Base-by-base conservation (phyloP, 2,888 invertebrate species). In the Acanthosepion lycidas region DNA sequence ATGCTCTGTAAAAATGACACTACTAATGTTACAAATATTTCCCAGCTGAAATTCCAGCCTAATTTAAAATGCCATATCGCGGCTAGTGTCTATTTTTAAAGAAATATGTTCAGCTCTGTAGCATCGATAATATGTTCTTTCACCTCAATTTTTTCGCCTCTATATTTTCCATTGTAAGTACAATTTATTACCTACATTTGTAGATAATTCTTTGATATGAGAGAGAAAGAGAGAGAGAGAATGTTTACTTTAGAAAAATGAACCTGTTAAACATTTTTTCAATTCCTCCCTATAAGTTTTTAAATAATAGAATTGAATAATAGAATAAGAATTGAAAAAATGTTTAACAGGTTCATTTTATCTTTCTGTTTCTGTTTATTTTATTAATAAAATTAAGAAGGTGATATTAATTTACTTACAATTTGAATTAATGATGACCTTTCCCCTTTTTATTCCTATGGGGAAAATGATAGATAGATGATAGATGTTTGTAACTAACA, bases 1-100 rank as follows among this genome's bases (percentile, higher is more conserved):
- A 6, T 18, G n/a, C 12, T 78, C 78, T n/a, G n/a, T 33, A 78
- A 78, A n/a, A 78, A n/a, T 78, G n/a, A 78, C 78, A 78, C n/a
- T 78, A 78, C n/a, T 78, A 78, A 78, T 78, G 78, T 78, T 78
- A 78, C n/a, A 78, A 78, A 78, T 78, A 78, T 78, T 78, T 78
- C 78, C 78, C 78, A 78, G 78, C 78, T 78, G 78, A 78, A 78
- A 78, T 78, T 78, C 78, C n/a, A 78, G 78, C 78, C 78, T 78
- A 78, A 78, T 78, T 78, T 78, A n/a, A 78, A 78, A 78, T 78
- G 78, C 33, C 78, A 78, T 78, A 78, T 78, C 78, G 78, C n/a
- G n/a, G 78, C n/a, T 78, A 33, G 78, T n/a, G 78, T 78, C 78
- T 78, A 78, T 78, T 78, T 78, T 78, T 78, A 78, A 78, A 33